phyloP scores from a whole-genome alignment of 2,797 vertebrate species.

The Micropoecilia bifurca region DNA sequence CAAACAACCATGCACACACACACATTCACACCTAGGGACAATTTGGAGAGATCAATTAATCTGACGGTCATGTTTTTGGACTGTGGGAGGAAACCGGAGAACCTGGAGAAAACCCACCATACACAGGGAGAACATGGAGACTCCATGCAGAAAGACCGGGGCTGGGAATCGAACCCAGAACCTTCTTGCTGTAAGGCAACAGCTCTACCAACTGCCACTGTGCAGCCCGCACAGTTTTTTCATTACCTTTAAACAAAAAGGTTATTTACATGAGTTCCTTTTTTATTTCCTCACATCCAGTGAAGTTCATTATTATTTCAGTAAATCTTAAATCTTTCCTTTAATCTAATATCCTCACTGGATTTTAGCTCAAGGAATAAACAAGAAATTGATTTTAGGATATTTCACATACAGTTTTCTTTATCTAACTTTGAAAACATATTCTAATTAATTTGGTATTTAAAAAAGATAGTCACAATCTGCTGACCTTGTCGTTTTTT shows the following conservation, averaged over 20 bases:
- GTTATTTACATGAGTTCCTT: background rate
- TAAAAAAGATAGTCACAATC: background rate
- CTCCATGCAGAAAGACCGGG: too few relatives aligned
- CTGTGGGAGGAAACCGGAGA: too few relatives aligned
- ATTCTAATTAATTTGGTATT: background rate
- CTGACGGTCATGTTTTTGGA: too few relatives aligned
- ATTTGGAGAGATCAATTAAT: too few relatives aligned
- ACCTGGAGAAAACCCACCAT: too few relatives aligned
- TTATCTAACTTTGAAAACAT: background rate
- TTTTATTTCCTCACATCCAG: background rate
- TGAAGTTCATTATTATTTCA: background rate
- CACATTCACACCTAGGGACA: too few relatives aligned
- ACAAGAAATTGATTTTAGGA: background rate
- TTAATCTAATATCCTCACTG: background rate
- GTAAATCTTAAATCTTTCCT: background rate
- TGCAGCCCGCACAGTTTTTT: background rate
- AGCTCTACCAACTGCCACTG: too few relatives aligned
- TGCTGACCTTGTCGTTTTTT: too few relatives aligned
- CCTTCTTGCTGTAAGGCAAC: too few relatives aligned
- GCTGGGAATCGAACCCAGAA: too few relatives aligned
- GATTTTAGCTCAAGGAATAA: background rate
- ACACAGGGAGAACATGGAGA: too few relatives aligned
- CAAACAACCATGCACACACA: too few relatives aligned
- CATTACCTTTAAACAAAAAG: background rate
- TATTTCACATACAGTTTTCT: background rate